Conservation (phyloP, 2,888 invertebrate genomes). For the Scaptomyza reducta region DNA sequence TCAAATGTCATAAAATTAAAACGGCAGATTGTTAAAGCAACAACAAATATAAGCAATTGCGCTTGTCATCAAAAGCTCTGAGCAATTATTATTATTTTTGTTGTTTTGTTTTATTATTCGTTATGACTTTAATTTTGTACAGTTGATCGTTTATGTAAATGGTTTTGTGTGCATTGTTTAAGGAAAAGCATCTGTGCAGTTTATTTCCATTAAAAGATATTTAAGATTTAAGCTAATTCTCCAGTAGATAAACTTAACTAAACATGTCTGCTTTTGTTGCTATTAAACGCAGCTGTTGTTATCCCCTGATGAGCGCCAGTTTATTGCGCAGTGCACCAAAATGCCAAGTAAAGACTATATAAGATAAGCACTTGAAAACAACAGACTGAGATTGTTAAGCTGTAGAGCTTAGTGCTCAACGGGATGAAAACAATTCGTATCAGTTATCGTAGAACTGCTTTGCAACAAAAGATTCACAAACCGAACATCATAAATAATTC, state of each 20-base stretch:
- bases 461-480: constrained; percentile 2
- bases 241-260: background rate
- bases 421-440: background rate
- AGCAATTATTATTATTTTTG: constrained; percentile 29
- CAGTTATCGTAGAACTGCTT: background rate
- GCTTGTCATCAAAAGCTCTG: constrained; percentile 10
- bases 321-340: constrained; percentile 30
- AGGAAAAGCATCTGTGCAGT: constrained; percentile 29
- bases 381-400: constrained; percentile 4
- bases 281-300: constrained; percentile 16
- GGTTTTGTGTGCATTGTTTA: constrained; percentile 32
- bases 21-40: constrained; percentile 12
- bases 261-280: constrained; percentile 1
- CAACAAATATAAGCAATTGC: constrained; percentile 19
- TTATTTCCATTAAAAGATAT: constrained; percentile 15
- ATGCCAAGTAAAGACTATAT: constrained; percentile 6
- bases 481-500: background rate
- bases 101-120: background rate
- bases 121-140: constrained; percentile 15
- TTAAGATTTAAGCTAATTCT: constrained; percentile 31
- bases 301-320: background rate
- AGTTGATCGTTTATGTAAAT: constrained; percentile 40
- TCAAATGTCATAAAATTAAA: constrained; percentile 35
- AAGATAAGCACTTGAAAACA: constrained; percentile 9
- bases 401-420: background rate